A percentile compares a stretch with the other conserved stretches of the same genome.
Conservation (phyloP, 2,888 invertebrate species). For the Ommatoiulus sabulosus region DNA sequence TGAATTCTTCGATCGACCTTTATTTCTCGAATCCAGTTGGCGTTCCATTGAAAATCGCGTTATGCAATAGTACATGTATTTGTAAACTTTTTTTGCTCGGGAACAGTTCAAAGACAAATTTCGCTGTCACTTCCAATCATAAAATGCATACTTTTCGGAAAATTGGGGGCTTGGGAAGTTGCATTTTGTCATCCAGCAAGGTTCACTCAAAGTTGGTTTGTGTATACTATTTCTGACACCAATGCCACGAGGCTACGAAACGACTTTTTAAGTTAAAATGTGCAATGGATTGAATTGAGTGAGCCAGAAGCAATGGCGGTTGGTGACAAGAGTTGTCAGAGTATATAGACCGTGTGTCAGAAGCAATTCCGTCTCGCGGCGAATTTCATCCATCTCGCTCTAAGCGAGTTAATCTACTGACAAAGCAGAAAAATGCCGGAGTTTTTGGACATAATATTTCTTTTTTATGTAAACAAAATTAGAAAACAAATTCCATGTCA, state of each 20-base stretch:
- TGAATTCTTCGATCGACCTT: too few species aligned
- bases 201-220: conserved; percentile 24
- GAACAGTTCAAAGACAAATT: not conserved
- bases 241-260: not conserved
- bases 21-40: not conserved
- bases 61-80: not conserved
- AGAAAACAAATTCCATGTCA: not conserved
- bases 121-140: conserved; percentile 21
- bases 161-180: not conserved
- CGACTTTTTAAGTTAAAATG: not conserved
- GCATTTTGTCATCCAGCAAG: not conserved
- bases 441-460: not conserved
- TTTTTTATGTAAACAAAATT: not conserved
- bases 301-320: not conserved
- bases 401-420: not conserved
- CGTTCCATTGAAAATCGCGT: not conserved
- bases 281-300: not conserved
- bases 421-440: not conserved
- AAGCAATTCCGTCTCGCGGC: not conserved
- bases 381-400: not conserved
- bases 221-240: not conserved
- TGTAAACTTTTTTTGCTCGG: not conserved
- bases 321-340: not conserved
- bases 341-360: not conserved
- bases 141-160: not conserved